Evolutionary conservation across 2,797 vertebrate species (phyloP).

Genomic region (Spheniscus humboldti): DNA sequence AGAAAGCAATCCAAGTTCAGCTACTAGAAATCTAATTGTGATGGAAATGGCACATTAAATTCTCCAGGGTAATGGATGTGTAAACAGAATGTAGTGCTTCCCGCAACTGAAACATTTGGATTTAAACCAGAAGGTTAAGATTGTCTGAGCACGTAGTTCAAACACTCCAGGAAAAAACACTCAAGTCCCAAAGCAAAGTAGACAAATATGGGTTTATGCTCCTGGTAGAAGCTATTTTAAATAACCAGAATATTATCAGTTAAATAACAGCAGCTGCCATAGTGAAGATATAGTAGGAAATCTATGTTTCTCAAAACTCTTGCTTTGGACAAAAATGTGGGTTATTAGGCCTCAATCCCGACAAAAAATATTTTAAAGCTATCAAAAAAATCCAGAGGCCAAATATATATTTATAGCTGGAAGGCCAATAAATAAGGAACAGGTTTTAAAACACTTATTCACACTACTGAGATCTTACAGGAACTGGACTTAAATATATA

Average conservation of each 20-base stretch:
- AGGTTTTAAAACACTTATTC: neutral
- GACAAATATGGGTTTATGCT: conserved; percentile 1
- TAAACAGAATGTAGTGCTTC: conserved; percentile 3
- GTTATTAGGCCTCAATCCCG: neutral
- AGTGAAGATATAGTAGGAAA: neutral
- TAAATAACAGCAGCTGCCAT: conserved; percentile 11
- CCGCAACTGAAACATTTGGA: neutral
- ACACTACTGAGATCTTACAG: neutral
- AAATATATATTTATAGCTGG: neutral
- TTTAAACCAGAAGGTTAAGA: conserved; percentile 56
- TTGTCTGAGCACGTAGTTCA: neutral
- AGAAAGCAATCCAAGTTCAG: neutral
- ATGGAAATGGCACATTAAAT: conserved; percentile 27
- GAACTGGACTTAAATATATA: neutral
- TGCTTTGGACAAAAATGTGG: neutral
- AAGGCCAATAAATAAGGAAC: neutral
- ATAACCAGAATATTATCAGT: neutral
- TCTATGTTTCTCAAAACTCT: neutral
- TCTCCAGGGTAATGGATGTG: neutral
- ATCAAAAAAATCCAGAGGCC: neutral
- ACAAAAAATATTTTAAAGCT: neutral
- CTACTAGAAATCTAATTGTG: conserved; percentile 2
- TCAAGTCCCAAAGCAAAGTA: neutral
- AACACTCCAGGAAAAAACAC: neutral
- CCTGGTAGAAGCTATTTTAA: conserved; percentile 4